Conservation (phyloP, 2,113 vertebrate genomes). For the Petrocephalus zakoni region DNA sequence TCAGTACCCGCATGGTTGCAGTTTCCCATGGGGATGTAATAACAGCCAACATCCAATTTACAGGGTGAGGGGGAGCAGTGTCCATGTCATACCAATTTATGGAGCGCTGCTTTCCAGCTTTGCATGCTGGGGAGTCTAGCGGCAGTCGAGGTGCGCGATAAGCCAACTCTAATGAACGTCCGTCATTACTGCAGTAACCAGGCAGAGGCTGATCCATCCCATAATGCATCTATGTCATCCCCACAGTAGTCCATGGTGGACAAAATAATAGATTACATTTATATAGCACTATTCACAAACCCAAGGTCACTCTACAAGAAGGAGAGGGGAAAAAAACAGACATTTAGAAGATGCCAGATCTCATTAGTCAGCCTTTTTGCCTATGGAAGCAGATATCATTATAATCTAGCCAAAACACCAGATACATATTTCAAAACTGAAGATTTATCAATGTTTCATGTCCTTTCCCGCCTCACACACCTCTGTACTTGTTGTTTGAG, state of each 20-base stretch:
- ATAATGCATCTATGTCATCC: not conserved
- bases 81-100: too few relatives aligned
- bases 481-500: not conserved
- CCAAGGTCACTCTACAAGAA: not conserved
- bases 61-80: not conserved
- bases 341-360: not conserved
- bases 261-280: not conserved
- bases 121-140: not conserved
- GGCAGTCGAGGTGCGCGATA: not conserved
- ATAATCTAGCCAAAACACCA: not conserved
- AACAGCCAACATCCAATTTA: not conserved
- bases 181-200: not conserved
- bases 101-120: not conserved
- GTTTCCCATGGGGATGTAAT: slow-evolving; percentile 3
- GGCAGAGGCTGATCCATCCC: not conserved
- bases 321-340: not conserved
- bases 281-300: not conserved
- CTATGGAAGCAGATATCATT: not conserved
- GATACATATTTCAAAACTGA: not conserved
- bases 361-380: not conserved
- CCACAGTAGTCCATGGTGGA: not conserved
- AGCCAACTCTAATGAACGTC: not conserved
- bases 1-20: not conserved
- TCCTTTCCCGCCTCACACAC: not conserved
- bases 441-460: not conserved